Conservation (phyloP, 1,140 invertebrate genomes). For the Pseudobourletiella spinata region DNA sequence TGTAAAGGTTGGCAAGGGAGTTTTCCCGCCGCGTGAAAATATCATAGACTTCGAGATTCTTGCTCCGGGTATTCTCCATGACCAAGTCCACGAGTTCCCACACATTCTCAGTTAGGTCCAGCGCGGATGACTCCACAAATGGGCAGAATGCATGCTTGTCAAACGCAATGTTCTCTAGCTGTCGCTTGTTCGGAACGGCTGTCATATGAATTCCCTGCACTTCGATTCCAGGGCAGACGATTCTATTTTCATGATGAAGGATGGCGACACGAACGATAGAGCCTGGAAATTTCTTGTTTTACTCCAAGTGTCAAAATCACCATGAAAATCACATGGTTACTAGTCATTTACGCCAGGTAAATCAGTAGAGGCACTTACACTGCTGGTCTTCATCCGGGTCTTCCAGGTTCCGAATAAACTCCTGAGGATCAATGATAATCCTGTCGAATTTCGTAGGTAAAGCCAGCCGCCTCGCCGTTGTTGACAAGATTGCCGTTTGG, state of each 20-base stretch:
- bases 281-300: no score
- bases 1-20: not conserved
- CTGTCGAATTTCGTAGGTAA: slow-evolving; percentile 79
- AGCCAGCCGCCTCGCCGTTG: slow-evolving; percentile 64
- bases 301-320: no score
- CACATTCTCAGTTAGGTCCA: not conserved
- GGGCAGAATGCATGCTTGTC: slow-evolving; percentile 78
- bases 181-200: not conserved
- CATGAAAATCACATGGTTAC: no score
- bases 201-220: not conserved
- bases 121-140: slow-evolving; percentile 45
- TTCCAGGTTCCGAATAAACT: slow-evolving; percentile 42
- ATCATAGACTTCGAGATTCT: slow-evolving; percentile 70
- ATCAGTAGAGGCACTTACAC: no score
- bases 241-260: not conserved
- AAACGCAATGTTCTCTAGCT: slow-evolving; percentile 61
- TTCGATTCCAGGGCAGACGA: not conserved
- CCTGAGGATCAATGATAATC: slow-evolving; percentile 65
- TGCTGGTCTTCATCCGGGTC: no score
- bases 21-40: slow-evolving; percentile 41
- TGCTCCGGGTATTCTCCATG: slow-evolving; percentile 62
- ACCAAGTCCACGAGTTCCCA: slow-evolving; percentile 52
- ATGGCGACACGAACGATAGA: not conserved
- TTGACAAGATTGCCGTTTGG: slow-evolving; percentile 75
- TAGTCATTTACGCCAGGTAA: slow-evolving; percentile 66